These are phyloP conservation scores for Myocastor coypus DNA, from an alignment of 2,113 vertebrate genomes.

Conservation along the genomic window DNA sequence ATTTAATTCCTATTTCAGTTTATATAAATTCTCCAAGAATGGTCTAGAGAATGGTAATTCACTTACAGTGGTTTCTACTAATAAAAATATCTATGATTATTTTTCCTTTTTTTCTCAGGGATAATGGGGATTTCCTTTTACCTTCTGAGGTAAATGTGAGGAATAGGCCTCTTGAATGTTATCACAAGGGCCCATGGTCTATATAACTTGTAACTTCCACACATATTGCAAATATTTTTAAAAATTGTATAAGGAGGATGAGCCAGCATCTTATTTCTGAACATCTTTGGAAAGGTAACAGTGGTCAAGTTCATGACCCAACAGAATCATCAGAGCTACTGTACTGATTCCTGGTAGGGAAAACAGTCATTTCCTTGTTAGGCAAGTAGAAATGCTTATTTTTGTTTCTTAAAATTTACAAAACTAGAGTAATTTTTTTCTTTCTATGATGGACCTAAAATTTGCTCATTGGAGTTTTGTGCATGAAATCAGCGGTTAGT, in stretches of 20 bases:
- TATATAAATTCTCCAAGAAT: constrained; percentile 47
- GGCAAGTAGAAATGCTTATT: constrained; percentile 55
- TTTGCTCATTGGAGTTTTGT: constrained; percentile 62
- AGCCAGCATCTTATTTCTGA: constrained; percentile 69
- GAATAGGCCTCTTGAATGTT: constrained; percentile 56
- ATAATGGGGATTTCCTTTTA: constrained; percentile 75
- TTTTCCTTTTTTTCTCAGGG: constrained; percentile 62
- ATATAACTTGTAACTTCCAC: constrained; percentile 39
- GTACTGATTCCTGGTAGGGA: constrained; percentile 1
- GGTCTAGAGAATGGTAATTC: constrained; percentile 29
- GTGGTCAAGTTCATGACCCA: constrained; percentile 68
- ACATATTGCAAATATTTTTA: constrained; percentile 61
- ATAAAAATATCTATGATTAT: constrained; percentile 67
- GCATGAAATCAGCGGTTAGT: constrained; percentile 80
- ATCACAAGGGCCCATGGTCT: constrained; percentile 33
- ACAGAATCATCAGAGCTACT: constrained; percentile 59
- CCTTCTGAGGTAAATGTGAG: constrained; percentile 56
- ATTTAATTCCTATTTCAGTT: constrained; percentile 31
- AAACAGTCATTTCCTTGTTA: constrained; percentile 48
- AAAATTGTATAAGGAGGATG: constrained; percentile 68
- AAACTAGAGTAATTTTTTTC: constrained; percentile 49
- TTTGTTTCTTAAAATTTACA: constrained; percentile 67
- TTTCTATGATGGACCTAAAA: constrained; percentile 41
- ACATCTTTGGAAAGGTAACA: constrained; percentile 78
- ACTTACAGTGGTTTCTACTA: constrained; percentile 66